Base-by-base conservation (phyloP, 37 sponge, comb jelly and placozoan genomes). In the Amphimedon queenslandica region DNA sequence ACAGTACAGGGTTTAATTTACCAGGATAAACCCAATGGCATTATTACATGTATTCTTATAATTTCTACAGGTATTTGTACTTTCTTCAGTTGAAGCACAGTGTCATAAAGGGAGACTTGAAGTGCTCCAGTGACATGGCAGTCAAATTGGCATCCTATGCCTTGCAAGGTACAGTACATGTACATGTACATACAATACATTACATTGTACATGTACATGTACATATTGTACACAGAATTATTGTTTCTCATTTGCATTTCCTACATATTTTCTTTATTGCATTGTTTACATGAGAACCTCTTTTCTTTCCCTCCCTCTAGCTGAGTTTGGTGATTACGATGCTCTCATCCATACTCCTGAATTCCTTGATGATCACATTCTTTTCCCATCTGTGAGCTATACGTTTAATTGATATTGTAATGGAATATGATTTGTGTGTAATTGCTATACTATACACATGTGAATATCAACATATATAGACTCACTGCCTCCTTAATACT, bases 91-190 rank as follows among this genome's bases (percentile, higher is more conserved):
- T 93, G 63, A 88, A 86, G 72, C 67, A 73, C 35, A 38, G 80
- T 1, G 61, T 93, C 21, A 8, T 89, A 57, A 57, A 82, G 28
- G 87, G 90, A 8, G 39, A 61, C 29, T 64, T 93, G n/a, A 69
- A 47, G 20, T 88, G 88, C 57, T 56, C 57, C 34, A 39, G 64
- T 25, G 85, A 93, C 58, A 58, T 80, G 63, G 90, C 94, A 0
- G 65, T 85, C 23, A 85, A 84, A 37, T 71, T 93, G 58, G 94
- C 94, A 13, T 85, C 94, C 40, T 89, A 86, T 57, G 81, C 94
- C 1, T 73, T 94, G 30, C 94, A 94, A 82, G 90, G 84, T 81
- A 38, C 53, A 18, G 53, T 47, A 13, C 53, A 47, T 47, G 53
- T 47, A 47, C 13, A 13, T 47, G 53, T 47, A 47, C 53, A 47